Base-by-base conservation (phyloP, 2,113 vertebrate genomes). In the Apus apus region DNA sequence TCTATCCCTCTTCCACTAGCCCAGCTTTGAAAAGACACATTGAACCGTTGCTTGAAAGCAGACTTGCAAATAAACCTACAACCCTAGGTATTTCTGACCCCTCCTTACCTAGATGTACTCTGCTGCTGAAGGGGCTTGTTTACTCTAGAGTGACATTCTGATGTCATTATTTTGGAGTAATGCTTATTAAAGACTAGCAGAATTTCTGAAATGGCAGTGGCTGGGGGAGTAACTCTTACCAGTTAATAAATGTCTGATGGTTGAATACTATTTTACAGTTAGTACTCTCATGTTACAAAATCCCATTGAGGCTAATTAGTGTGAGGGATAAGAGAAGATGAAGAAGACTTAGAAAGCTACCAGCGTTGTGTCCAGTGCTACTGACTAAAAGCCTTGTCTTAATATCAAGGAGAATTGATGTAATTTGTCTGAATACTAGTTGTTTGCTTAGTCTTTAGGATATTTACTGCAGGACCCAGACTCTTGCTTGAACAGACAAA, bases 301-400 rank as follows among this genome's bases (percentile, higher is more conserved):
- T 75, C 58, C 87, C 65, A 8, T 30, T 61, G 77, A 56, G 92
- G 92, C 85, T 85, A 90, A 93, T 90, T 93, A 90, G 72, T 12
- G 34, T 2, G 2, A 65, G 25, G 36, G n/a, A 56, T 83, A 86
- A 70, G 54, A 50, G 58, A 92, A 46, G 60, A 43, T 60, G 84
- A 79, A 58, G 50, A 68, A 85, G 45, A 27, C 3, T 57, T 58
- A 46, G 13, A 38, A 56, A 95, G 56, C 50, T 62, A 65, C 26
- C 34, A 80, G 46, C 46, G 5, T 26, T 46, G 22, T 13, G 6
- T 64, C 86, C 46, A 23, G 13, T 51, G 82, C 25, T 13, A 13
- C 45, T 76, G 60, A 17, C 60, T 85, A 6, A 54, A 90, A 80
- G 40, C 8, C 5, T 9, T 66, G 30, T 40, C 56, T 26, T 87